These are phyloP conservation scores for Troides oblongomaculatus DNA, from an alignment of 2,888 invertebrate species.

Conservation along the genomic window DNA sequence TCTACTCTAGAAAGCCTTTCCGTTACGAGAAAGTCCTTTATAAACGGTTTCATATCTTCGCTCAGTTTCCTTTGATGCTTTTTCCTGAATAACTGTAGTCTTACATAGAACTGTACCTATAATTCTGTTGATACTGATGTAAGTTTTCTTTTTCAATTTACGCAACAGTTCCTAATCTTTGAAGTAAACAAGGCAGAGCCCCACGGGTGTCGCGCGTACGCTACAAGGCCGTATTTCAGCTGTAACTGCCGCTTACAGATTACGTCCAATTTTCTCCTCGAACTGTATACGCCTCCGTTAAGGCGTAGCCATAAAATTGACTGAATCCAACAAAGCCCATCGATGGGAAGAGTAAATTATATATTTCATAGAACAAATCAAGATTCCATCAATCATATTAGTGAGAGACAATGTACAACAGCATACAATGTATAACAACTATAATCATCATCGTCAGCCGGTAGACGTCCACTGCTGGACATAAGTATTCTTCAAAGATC, in stretches of 20 bases:
- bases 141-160: no score
- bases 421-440: no score
- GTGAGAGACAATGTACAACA: no score
- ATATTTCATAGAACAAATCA: no score
- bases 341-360: background rate
- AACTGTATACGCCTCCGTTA: slow-evolving; percentile 53
- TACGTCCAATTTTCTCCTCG: slow-evolving; percentile 63
- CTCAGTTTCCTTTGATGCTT: background rate
- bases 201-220: slow-evolving; percentile 56
- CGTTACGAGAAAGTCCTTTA: no score
- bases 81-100: background rate
- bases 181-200: slow-evolving; percentile 47
- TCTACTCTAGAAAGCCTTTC: background rate
- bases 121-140: no score
- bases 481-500: no score
- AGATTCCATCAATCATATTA: no score
- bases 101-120: no score
- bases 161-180: slow-evolving; percentile 41
- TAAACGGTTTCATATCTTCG: background rate
- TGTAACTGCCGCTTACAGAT: slow-evolving; percentile 63
- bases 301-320: slow-evolving; percentile 22
- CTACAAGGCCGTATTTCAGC: slow-evolving; percentile 63
- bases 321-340: background rate
- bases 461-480: no score
- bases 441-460: no score